Base-by-base conservation (phyloP, 2,888 invertebrate genomes). In the Drosophila merina region DNA sequence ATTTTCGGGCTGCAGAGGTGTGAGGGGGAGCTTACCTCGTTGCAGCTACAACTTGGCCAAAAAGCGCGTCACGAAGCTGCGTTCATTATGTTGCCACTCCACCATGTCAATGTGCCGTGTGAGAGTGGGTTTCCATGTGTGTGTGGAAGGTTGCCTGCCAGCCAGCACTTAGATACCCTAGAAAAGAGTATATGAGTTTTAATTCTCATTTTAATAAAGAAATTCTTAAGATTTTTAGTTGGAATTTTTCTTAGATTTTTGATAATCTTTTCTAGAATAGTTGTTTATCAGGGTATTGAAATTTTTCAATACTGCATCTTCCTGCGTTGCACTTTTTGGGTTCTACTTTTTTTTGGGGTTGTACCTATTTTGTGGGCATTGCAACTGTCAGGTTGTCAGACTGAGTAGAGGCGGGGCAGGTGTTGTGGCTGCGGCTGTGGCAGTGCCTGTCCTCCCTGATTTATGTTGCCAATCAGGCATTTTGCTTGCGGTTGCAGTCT, bases 391-490 rank as follows among this genome's bases (percentile, higher is more conserved):
- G 40, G 44, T 51, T 48, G 51, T 40, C 44, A 44, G 47, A 36
- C 64, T 48, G 51, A 14, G 25, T 38, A 51, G 8, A n/a, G 6
- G 50, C 25, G 33, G 33, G 50, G 47, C 47, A 36, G 47, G 73
- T 69, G 64, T 47, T 48, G 47, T 48, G 45, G 47, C 57, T 70
- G 57, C 31, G 57, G 58, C 57, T 70, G 70, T 9, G 71, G 71
- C 33, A 8, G 26, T 74, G 52, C 57, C 67, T 73, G 68, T 51
- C 69, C 57, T 51, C 73, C 49, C 64, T 88, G 84, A 88, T 85
- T 85, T 88, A 85, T 86, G 88, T 77, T 72, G 75, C 88, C 89
- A 85, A 88, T 85, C 89, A 85, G 89, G 64, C 75, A 72, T 78
- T 85, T 76, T 54, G 71, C 86, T 74, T 85, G 73, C 74, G 73